Conservation (phyloP, 2,797 vertebrate species). For the Pseudopleuronectes americanus region DNA sequence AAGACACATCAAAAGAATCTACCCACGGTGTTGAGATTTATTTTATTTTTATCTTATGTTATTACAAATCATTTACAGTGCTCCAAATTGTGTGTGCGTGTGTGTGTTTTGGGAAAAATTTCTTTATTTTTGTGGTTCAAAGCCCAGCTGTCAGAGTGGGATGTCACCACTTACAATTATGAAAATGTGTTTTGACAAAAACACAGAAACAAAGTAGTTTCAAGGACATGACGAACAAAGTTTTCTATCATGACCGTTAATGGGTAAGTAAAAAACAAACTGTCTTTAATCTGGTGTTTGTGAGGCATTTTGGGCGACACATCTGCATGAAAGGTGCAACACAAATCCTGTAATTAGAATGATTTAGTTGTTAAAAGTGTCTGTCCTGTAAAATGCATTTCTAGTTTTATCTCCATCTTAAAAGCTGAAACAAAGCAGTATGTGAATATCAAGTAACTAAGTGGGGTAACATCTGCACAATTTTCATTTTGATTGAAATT, state of each 20-base stretch:
- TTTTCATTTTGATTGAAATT: background rate
- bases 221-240: slow-evolving; percentile 19
- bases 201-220: slow-evolving; percentile 37
- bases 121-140: slow-evolving; percentile 52
- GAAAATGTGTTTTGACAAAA: slow-evolving; percentile 38
- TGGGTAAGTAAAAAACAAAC: slow-evolving; percentile 12
- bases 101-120: slow-evolving; percentile 28
- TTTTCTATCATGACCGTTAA: slow-evolving; percentile 5
- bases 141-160: slow-evolving; percentile 33
- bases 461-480: too few species aligned
- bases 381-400: background rate
- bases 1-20: slow-evolving; percentile 65
- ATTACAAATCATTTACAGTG: slow-evolving; percentile 42
- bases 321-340: background rate
- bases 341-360: background rate
- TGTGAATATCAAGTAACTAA: too few species aligned
- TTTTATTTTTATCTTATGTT: slow-evolving; percentile 51
- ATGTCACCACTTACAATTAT: slow-evolving; percentile 11
- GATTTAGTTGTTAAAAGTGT: background rate
- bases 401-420: background rate
- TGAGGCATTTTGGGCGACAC: background rate
- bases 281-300: slow-evolving; percentile 17
- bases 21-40: slow-evolving; percentile 30
- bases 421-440: background rate
- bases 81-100: slow-evolving; percentile 17